Conservation (phyloP, 1,140 invertebrate genomes). For the Triops longicaudatus region DNA sequence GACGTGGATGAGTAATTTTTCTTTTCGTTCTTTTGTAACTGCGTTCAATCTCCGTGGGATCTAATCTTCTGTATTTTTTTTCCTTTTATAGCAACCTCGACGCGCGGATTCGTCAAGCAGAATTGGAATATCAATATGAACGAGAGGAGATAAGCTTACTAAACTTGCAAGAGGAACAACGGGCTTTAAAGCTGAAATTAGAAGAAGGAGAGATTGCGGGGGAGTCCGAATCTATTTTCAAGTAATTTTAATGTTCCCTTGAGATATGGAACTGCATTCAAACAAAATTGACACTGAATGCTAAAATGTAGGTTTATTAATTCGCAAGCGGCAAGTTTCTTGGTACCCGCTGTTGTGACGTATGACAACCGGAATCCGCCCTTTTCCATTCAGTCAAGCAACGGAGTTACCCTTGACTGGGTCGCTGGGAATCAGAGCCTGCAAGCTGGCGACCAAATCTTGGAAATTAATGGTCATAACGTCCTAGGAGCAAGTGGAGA, state of each 20-base stretch:
- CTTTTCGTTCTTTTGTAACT: neutral
- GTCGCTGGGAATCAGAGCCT: slow-evolving; percentile 1
- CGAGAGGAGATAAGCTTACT: slow-evolving; percentile 76
- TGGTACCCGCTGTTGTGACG: slow-evolving; percentile 50
- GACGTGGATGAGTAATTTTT: slow-evolving; percentile 66
- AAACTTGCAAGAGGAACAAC: slow-evolving; percentile 68
- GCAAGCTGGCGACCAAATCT: neutral
- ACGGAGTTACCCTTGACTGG: neutral
- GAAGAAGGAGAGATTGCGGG: slow-evolving; percentile 47
- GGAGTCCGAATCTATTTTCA: slow-evolving; percentile 17
- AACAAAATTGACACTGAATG: too few relatives aligned
- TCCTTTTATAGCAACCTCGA: slow-evolving; percentile 67
- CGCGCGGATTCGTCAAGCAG: slow-evolving; percentile 77
- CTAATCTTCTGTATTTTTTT: slow-evolving; percentile 25
- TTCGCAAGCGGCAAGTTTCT: neutral
- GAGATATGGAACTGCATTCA: too few relatives aligned
- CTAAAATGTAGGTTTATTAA: neutral
- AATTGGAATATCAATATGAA: slow-evolving; percentile 76
- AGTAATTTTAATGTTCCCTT: neutral
- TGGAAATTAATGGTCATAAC: neutral
- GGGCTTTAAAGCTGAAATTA: slow-evolving; percentile 64
- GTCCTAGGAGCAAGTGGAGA: neutral
- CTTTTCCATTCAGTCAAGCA: slow-evolving; percentile 43
- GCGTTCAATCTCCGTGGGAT: slow-evolving; percentile 16
- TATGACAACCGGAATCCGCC: slow-evolving; percentile 55